phyloP scores from a whole-genome alignment of 2,113 vertebrate species.

The Pluvialis apricaria region DNA sequence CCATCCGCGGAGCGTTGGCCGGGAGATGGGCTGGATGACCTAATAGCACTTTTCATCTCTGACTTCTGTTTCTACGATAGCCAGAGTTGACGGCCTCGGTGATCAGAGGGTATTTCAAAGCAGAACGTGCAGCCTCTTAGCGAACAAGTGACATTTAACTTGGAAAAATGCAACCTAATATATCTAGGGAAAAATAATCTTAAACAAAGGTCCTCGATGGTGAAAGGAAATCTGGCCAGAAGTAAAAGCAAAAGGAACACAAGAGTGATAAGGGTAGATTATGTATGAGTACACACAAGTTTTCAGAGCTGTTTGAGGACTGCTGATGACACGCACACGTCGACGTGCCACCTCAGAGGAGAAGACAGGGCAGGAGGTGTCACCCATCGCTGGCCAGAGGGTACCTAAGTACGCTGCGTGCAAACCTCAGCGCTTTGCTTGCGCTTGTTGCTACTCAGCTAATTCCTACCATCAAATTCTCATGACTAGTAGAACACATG shows the following conservation, averaged over 20 bases:
- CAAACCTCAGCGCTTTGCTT: background rate
- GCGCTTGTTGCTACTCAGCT: background rate
- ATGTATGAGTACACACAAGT: background rate
- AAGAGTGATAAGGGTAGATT: background rate
- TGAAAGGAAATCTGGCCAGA: constrained; percentile 2
- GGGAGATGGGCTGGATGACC: background rate
- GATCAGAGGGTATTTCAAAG: constrained; percentile 20
- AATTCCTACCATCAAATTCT: background rate
- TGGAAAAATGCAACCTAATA: background rate
- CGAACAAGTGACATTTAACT: background rate
- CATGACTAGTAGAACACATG: background rate
- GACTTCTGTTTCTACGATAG: background rate
- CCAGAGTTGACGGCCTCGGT: background rate
- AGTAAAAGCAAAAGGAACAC: background rate
- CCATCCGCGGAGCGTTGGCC: background rate
- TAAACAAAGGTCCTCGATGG: background rate
- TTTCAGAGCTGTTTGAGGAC: background rate
- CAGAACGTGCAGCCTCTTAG: background rate
- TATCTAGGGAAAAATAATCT: constrained; percentile 2
- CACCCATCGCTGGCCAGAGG: background rate
- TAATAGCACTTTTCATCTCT: background rate
- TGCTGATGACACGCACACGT: fast-evolving
- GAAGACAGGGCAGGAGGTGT: background rate
- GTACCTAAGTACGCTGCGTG: background rate
- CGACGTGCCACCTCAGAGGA: background rate